A percentile compares a stretch with the other conserved stretches of the same genome.
Conservation (phyloP, 2,888 invertebrate genomes). For the Amphipoea lucens region DNA sequence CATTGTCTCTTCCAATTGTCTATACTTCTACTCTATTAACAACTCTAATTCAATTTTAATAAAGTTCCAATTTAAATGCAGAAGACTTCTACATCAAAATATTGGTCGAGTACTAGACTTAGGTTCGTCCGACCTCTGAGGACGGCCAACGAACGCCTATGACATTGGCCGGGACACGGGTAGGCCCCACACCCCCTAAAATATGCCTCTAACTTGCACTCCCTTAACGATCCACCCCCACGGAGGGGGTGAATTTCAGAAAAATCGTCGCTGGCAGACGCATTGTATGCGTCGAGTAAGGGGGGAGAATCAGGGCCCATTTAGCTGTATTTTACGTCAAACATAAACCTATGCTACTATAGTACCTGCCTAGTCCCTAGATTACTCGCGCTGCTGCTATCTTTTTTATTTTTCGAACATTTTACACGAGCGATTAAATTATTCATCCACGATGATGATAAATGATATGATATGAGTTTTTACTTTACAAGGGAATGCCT, state of each 20-base stretch:
- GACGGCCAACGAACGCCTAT: slow-evolving; percentile 85
- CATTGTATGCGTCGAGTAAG: slow-evolving; percentile 65
- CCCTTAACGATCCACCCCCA: slow-evolving; percentile 73
- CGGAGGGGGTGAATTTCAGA: slow-evolving; percentile 56
- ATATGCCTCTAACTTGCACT: slow-evolving; percentile 74
- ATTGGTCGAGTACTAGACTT: slow-evolving; percentile 54
- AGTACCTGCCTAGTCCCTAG: slow-evolving; percentile 17
- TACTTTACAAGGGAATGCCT: slow-evolving; percentile 17
- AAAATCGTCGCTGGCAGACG: slow-evolving; percentile 67
- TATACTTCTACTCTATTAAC: background rate
- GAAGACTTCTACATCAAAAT: slow-evolving; percentile 29
- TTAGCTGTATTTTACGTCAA: slow-evolving; percentile 54
- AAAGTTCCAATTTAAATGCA: slow-evolving; percentile 57
- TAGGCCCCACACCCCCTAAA: slow-evolving; percentile 80
- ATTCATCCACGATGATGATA: slow-evolving; percentile 26
- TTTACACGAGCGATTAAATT: slow-evolving; percentile 19
- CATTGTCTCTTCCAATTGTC: slow-evolving; percentile 34
- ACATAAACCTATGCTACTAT: slow-evolving; percentile 14
- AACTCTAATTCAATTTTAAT: background rate
- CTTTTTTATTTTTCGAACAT: slow-evolving; percentile 16
- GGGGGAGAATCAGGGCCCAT: slow-evolving; percentile 56
- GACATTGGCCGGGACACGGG: slow-evolving; percentile 85
- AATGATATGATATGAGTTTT: slow-evolving; percentile 38
- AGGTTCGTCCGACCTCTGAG: slow-evolving; percentile 82
- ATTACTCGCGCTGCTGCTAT: background rate